A percentile compares a stretch with the other conserved stretches of the same genome.
These are phyloP conservation scores for Synchiropus splendidus DNA, from an alignment of 2,113 vertebrate genomes.

Conservation along the genomic window DNA sequence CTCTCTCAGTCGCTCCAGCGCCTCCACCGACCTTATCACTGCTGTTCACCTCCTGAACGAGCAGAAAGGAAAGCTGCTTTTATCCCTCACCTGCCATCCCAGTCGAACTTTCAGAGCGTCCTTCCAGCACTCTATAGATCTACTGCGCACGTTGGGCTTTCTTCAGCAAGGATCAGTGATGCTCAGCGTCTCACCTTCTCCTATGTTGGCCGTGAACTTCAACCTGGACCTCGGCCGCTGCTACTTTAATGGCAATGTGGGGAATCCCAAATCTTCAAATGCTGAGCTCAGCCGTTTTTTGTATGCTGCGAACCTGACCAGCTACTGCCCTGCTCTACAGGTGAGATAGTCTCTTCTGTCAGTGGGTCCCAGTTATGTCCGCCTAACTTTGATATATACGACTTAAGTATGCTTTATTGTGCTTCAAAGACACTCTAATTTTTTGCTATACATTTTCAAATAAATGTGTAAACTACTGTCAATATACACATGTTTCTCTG, in stretches of 20 bases:
- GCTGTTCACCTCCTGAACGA: conserved; percentile 28
- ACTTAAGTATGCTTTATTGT: too few species aligned
- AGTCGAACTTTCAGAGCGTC: conserved; percentile 37
- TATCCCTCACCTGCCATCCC: conserved; percentile 27
- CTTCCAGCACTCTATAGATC: conserved; percentile 52
- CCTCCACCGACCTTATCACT: conserved; percentile 32
- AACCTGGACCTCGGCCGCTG: conserved; percentile 61
- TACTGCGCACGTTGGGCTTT: conserved; percentile 52
- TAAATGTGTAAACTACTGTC: too few species aligned
- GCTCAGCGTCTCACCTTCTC: conserved; percentile 25
- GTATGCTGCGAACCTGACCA: conserved; percentile 56
- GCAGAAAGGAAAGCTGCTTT: conserved; percentile 31
- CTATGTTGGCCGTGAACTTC: conserved; percentile 31
- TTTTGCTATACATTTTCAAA: too few species aligned
- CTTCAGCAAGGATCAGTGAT: conserved; percentile 47
- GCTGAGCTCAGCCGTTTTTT: conserved; percentile 12
- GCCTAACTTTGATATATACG: too few species aligned
- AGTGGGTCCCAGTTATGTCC: background rate
- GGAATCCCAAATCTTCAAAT: conserved; percentile 22
- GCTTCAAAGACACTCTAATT: too few species aligned
- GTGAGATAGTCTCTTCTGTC: conserved; percentile 37
- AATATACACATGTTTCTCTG: too few species aligned
- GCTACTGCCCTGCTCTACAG: conserved; percentile 59
- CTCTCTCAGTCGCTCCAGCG: conserved; percentile 47
- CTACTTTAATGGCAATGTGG: conserved; percentile 45